Evolutionary conservation across 2,113 vertebrate genomes (phyloP), one percentile per base, ranked within the genome.

Genomic region (Bambusicola thoracicus): DNA sequence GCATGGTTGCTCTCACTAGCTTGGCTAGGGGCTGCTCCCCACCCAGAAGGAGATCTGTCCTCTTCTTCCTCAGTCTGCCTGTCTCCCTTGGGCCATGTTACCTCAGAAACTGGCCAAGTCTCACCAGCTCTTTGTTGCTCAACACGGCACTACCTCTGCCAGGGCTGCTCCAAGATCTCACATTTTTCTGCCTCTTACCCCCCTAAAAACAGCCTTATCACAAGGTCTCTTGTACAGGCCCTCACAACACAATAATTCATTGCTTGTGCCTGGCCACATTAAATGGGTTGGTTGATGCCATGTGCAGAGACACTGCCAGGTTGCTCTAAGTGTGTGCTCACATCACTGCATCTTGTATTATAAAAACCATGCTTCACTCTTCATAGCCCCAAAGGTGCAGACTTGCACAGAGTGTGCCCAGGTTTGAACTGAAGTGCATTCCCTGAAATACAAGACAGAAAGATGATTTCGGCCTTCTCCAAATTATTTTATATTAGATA

Each of bases 401-500:
- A 11, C 48, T 68, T 69, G 43, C 24, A 19, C 1, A 2, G 44
- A 73, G 19, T 0, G 0, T 38, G 5, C n/a, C 34, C 1, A 1
- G 16, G 8, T 72, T 76, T 62, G 21, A n/a, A 66, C 22, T 78
- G 49, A 70, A 38, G 12, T 65, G 10, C 5, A 0, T 11, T 78
- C 41, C 58, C 79, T 55, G 66, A 85, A 89, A 88, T 5, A 77
- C 18, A 81, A 68, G 19, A 67, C 32, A 81, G 82, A 92, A 87
- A 76, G 11, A 25, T 70, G 29, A 82, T 61, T 81, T 27, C 49
- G 67, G 11, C 32, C 34, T 61, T 74, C 61, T 51, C 40, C 34
- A 90, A 78, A 85, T 88, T 87, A 81, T 78, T 92, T 92, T 62
- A 25, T 56, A 90, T 94, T 87, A 81, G 65, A 94, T 84, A 93